Base-by-base conservation (phyloP, 2,888 invertebrate genomes). In the Meteorus colon region DNA sequence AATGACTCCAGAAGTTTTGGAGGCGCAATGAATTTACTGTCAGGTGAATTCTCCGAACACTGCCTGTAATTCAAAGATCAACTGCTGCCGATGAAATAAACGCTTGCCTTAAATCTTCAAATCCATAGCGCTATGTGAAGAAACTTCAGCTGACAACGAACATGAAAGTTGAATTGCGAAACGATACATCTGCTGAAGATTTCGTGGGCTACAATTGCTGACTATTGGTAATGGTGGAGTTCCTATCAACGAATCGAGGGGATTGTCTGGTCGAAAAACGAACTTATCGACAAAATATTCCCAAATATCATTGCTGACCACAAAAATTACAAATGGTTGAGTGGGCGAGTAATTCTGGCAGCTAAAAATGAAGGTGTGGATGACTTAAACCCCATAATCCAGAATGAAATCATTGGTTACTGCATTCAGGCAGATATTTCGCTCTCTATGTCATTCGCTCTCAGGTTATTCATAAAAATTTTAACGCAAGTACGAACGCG, bases 331-430 rank as follows among this genome's bases (percentile, higher is more conserved):
- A 75, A 68, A 75, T 86, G 82, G 83, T 27, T 85, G 75, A 83
- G 81, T 82, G 82, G 85, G 80, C 81, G 82, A 82, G 84, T 79
- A 80, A 85, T 86, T 84, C 83, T 85, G 51, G 83, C 84, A 74
- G 84, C 85, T 75, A 85, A 87, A 80, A 88, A 88, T 80, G 83
- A 73, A 29, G 29, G 62, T 62, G 62, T 62, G 3, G 16, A 70
- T n/a, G 14, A 62, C 62, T 1, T 29, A 27, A 72, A 72, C 59
- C 41, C 45, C 41, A 45, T 48, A 45, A 72, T 72, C n/a, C 62
- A 51, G 45, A 62, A 60, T 62, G 14, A 27, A 27, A 24, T 62
- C 2, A 27, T 1, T 62, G 62, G 27, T 27, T 24, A 27, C 27
- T 27, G 27, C 14, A 8, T n/a, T n/a, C n/a, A n/a, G n/a, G n/a